These are phyloP conservation scores for Ophraella communa DNA, from an alignment of 2,888 invertebrate genomes.

Conservation along the genomic window DNA sequence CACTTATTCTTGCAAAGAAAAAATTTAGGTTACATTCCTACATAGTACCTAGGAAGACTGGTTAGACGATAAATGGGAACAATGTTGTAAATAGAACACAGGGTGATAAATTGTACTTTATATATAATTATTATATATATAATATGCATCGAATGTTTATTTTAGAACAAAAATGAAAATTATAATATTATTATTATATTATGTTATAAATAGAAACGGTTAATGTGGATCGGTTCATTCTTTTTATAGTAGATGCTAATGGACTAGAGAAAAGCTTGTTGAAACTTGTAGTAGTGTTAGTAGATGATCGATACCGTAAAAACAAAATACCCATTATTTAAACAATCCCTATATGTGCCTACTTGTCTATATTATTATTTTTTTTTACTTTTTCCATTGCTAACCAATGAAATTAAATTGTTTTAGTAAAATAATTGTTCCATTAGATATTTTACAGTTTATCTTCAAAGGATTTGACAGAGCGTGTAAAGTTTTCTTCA, in stretches of 20 bases:
- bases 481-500: no score
- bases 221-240: not conserved
- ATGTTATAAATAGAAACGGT: not conserved
- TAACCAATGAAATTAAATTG: no score
- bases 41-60: constrained; percentile 58
- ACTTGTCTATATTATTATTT: not conserved
- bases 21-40: constrained; percentile 68
- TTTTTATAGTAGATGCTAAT: not conserved
- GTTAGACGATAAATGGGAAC: constrained; percentile 50
- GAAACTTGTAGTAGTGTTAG: not conserved
- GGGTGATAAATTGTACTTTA: constrained; percentile 54
- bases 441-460: no score
- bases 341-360: not conserved
- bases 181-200: no score
- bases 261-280: not conserved
- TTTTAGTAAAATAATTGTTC: no score
- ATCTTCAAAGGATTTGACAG: no score
- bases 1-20: constrained; percentile 81
- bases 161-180: not conserved
- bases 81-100: constrained; percentile 59
- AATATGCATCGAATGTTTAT: constrained; percentile 8
- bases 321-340: not conserved
- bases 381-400: not conserved
- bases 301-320: not conserved
- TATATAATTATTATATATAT: constrained; percentile 11